Evolutionary conservation across 2,113 vertebrate genomes (phyloP).

Genomic region (Tinamus guttatus): DNA sequence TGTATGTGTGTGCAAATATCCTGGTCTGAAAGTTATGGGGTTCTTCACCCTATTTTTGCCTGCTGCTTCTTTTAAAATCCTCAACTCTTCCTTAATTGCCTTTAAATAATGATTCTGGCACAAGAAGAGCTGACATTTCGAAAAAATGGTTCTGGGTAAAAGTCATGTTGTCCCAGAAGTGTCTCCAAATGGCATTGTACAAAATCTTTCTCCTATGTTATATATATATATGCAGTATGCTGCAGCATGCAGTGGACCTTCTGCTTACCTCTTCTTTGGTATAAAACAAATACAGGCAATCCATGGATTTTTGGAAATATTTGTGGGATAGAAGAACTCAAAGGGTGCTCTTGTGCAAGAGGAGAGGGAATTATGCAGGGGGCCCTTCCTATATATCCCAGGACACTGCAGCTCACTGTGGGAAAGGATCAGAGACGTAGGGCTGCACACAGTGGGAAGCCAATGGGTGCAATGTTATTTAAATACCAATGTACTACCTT

Average conservation of each 20-base stretch:
- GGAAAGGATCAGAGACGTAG: neutral
- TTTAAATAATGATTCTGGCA: neutral
- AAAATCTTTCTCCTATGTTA: neutral
- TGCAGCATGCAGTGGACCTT: neutral
- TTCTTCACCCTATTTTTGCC: neutral
- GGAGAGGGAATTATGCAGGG: neutral
- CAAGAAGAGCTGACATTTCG: neutral
- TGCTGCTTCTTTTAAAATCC: neutral
- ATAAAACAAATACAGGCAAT: neutral
- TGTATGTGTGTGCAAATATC: neutral
- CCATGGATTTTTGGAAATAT: neutral
- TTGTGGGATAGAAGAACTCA: neutral
- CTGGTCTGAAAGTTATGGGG: neutral
- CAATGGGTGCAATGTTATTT: neutral
- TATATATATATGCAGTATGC: neutral
- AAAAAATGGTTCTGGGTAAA: neutral
- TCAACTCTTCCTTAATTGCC: neutral
- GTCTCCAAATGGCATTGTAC: neutral
- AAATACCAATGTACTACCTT: neutral
- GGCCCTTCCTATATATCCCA: rapidly evolving
- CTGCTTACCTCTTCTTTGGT: neutral
- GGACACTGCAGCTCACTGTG: rapidly evolving
- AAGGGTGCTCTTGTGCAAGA: neutral
- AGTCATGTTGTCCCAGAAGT: neutral
- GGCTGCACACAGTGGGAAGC: neutral